These are phyloP conservation scores for Ferrisia virgata DNA, from an alignment of 2,888 invertebrate species.

Conservation along the genomic window DNA sequence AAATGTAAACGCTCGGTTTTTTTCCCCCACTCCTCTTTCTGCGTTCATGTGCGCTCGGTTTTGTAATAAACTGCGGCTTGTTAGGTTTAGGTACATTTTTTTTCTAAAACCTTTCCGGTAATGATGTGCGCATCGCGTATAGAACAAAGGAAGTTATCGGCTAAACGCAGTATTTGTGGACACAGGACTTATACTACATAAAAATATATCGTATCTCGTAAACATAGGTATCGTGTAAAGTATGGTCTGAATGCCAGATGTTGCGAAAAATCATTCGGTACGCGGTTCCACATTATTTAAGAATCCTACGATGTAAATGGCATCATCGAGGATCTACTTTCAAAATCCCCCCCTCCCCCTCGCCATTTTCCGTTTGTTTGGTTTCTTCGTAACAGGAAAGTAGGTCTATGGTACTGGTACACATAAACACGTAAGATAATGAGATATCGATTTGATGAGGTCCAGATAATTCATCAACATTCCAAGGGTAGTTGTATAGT, in stretches of 20 bases:
- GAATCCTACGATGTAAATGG: neutral
- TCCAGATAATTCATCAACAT: neutral
- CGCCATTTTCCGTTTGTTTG: neutral
- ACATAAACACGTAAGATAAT: no score
- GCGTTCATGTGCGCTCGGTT: neutral
- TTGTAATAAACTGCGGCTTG: neutral
- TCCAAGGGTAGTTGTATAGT: neutral
- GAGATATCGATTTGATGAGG: neutral
- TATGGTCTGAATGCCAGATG: neutral
- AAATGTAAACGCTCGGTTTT: neutral
- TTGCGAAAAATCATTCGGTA: neutral
- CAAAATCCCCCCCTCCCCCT: no score
- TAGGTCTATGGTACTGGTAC: no score
- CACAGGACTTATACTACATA: neutral
- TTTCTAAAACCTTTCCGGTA: neutral
- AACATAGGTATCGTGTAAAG: neutral
- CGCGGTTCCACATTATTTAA: neutral
- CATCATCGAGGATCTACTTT: neutral
- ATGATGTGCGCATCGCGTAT: neutral
- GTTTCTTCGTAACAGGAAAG: neutral
- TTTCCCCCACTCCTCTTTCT: neutral
- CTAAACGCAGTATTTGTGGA: neutral
- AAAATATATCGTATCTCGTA: neutral
- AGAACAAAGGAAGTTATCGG: neutral
- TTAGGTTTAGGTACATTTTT: neutral